Base-by-base conservation (phyloP, 2,113 vertebrate species). In the Cisticola juncidis region DNA sequence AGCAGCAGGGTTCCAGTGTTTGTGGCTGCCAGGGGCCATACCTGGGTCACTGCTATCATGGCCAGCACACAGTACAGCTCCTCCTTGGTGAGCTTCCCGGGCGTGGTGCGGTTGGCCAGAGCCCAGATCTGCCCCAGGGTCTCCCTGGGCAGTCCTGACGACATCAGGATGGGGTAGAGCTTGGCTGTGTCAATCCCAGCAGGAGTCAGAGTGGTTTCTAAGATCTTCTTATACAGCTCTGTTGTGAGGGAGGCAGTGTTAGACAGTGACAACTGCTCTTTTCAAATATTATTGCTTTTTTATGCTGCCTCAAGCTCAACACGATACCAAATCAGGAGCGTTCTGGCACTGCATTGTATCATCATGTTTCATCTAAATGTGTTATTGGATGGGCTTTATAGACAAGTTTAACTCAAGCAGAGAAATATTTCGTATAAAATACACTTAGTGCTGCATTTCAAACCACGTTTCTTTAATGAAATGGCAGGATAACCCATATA, bases 41-140 rank as follows among this genome's bases (percentile, higher is more conserved):
- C 99, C 99, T 99, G 99, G 14, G 99, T 98, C 28, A 99, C 98
- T 6, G 98, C 99, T 70, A 99, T 99, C 97, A 99, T 98, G 51
- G 99, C 98, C 77, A 99, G 98, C 65, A 99, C 99, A 1, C 98
- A 96, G 74, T 99, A 99, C 40, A 99, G 99, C 96, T 99, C 99
- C 96, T 99, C 99, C 95, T 99, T 99, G 42, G 99, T 99, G 71
- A 99, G 98, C 97, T 99, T 99, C 64, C 99, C 99, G 5, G 99
- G 99, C 23, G 99, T 99, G 44, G 99, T 99, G 74, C 99, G 98
- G 96, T 99, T 99, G 96, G 99, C 99, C 76, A 99, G 79, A 14
- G 99, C 99, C 99, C 99, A 99, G 84, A 99, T 99, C 94, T 99
- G 99, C 29, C 99, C 99, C 62, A 99, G 98, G 3, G 99, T 99